Base-by-base conservation (phyloP, 2,797 vertebrate genomes). In the Rhinogobio ventralis region DNA sequence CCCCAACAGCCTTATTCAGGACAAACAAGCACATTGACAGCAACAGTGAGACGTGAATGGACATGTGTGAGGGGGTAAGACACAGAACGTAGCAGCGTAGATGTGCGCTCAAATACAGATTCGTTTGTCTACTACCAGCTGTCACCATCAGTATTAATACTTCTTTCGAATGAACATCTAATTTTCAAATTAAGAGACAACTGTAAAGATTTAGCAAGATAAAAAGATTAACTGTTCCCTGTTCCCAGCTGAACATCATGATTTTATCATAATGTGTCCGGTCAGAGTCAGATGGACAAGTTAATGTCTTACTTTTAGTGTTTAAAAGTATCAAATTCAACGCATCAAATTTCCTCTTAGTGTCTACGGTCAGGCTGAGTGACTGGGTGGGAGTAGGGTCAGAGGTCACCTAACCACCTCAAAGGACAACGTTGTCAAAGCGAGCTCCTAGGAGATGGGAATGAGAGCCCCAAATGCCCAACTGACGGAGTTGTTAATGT, bases 111-210 rank as follows among this genome's bases (percentile, higher is more conserved):
- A 88, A 83, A 88, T 51, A 90, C 81, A 86, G 85, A 85, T 64
- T 89, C 90, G 87, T 89, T 86, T 86, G 91, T 92, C 90, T 88
- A 76, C 87, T 33, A 51, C 90, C 93, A 94, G 94, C 93, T 93
- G 92, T 93, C 90, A 64, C 30, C 76, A 17, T 8, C 60, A 2
- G 71, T 49, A 91, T 93, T 90, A 94, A 93, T 89, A 87, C 89
- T 86, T 89, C 89, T 90, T 89, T 93, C 92, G 84, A 92, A 74
- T 82, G 91, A 92, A 92, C 79, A 78, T 73, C 72, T 33, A 30
- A 36, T 17, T 75, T 25, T 75, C 28, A 81, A 55, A 82, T 88
- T 88, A 25, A 73, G 51, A 90, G 86, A 90, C 66, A 23, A 68
- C 28, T 64, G 42, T 46, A 45, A 39, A 30, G 64, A 66, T 79